Evolutionary conservation across 1,140 invertebrate species (phyloP).

Genomic region (Megalonaias nervosa): DNA sequence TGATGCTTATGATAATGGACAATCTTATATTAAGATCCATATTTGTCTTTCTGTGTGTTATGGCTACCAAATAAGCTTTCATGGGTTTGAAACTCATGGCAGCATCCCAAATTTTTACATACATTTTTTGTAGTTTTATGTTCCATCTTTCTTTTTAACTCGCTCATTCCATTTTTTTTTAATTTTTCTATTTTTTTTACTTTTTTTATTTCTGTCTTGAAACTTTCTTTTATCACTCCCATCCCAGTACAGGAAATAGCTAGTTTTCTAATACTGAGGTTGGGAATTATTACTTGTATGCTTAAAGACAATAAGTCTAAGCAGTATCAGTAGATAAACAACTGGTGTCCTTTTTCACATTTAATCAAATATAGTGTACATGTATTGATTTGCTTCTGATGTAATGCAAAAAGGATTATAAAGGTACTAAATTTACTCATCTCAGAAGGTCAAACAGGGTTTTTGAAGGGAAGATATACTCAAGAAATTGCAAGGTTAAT

Average conservation of each 20-base stretch:
- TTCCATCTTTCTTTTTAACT: no score
- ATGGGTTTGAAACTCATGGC: no score
- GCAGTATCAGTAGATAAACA: slow-evolving; percentile 17
- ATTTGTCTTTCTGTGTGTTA: no score
- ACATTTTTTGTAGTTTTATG: no score
- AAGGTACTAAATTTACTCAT: slow-evolving; percentile 4
- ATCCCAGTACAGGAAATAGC: no score
- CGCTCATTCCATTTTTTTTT: no score
- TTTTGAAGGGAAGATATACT: slow-evolving; percentile 18
- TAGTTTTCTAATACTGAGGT: slow-evolving; percentile 14
- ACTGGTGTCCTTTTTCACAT: slow-evolving; percentile 40
- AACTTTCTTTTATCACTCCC: no score
- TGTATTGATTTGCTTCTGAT: slow-evolving; percentile 2
- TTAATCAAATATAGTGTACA: slow-evolving; percentile 22
- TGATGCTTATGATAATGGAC: slow-evolving; percentile 5
- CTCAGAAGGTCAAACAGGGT: slow-evolving; percentile 22
- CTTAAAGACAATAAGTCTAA: slow-evolving; percentile 34
- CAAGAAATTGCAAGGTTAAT: slow-evolving; percentile 23
- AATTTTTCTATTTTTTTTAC: no score
- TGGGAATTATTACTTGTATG: slow-evolving; percentile 20
- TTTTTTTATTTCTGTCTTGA: no score
- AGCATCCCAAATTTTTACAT: no score
- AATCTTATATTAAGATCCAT: no score
- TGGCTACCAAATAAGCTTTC: no score
- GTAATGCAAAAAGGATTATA: slow-evolving; percentile 8